A percentile compares a stretch with the other conserved stretches of the same genome.
phyloP scores from a whole-genome alignment of 1,140 invertebrate genomes.

The Halesus radiatus region DNA sequence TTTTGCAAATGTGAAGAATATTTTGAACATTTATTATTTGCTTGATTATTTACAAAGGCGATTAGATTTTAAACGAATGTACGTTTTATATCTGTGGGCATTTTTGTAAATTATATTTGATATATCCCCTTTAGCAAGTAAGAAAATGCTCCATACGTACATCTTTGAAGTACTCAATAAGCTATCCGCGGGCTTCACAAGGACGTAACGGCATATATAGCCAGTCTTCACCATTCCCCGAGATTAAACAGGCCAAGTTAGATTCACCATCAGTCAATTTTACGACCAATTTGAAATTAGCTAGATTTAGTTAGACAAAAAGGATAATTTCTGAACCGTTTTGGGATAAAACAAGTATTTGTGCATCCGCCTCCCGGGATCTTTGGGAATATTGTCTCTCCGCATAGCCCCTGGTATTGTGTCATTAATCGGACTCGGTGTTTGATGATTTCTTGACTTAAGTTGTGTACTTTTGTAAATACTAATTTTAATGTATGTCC shows the following conservation, averaged over 20 bases:
- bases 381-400: not conserved
- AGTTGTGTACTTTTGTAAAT: constrained; percentile 57
- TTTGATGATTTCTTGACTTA: constrained; percentile 40
- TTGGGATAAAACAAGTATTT: too few relatives aligned
- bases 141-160: constrained; percentile 3
- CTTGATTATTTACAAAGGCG: not conserved
- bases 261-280: too few relatives aligned
- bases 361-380: too few relatives aligned
- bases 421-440: constrained; percentile 13
- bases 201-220: too few relatives aligned
- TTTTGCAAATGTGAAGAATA: constrained; percentile 6
- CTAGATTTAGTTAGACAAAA: too few relatives aligned
- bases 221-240: too few relatives aligned
- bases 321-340: too few relatives aligned
- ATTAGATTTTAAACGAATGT: constrained; percentile 1
- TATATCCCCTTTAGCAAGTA: constrained; percentile 24
- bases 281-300: constrained; percentile 1
- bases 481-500: constrained; percentile 57
- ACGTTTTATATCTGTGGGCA: constrained; percentile 21
- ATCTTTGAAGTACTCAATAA: not conserved
- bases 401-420: not conserved
- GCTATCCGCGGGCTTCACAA: not conserved
- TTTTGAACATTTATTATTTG: not conserved
- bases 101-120: constrained; percentile 39
- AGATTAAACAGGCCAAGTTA: too few relatives aligned